Evolutionary conservation across 2,113 vertebrate genomes (phyloP).

Genomic region (Eurypyga helias): DNA sequence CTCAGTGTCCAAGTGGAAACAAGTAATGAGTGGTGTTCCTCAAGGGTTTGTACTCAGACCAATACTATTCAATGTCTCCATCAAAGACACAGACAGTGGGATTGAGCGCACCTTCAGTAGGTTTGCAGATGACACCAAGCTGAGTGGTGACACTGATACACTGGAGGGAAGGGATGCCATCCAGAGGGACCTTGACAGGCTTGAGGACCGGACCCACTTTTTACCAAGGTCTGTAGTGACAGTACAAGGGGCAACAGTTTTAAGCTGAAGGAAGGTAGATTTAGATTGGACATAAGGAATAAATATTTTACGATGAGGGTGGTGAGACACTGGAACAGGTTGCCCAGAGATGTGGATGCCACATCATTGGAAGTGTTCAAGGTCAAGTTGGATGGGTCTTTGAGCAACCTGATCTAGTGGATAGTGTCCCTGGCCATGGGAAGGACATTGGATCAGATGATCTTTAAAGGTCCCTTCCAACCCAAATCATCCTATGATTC

Average conservation of each 20-base stretch:
- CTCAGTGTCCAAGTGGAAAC: background rate
- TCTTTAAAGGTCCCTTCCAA: background rate
- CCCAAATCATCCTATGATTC: background rate
- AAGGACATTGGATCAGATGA: background rate
- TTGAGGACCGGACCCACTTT: background rate
- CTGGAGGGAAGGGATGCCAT: background rate
- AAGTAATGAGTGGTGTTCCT: background rate
- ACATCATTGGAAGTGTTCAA: background rate
- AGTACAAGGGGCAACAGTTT: background rate
- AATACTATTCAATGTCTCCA: background rate
- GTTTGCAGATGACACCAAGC: background rate
- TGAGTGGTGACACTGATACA: background rate
- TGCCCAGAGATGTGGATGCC: background rate
- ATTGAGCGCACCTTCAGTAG: background rate
- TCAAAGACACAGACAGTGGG: background rate
- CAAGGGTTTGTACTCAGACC: accelerated
- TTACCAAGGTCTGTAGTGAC: background rate
- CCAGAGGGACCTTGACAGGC: background rate
- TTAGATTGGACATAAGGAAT: background rate
- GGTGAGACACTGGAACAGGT: background rate
- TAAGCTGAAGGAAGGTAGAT: background rate
- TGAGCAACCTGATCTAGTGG: background rate
- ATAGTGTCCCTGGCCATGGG: background rate
- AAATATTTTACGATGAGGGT: background rate
- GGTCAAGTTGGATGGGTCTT: background rate